Evolutionary conservation across 2,888 invertebrate species (phyloP).

Genomic region (Ophraella communa): DNA sequence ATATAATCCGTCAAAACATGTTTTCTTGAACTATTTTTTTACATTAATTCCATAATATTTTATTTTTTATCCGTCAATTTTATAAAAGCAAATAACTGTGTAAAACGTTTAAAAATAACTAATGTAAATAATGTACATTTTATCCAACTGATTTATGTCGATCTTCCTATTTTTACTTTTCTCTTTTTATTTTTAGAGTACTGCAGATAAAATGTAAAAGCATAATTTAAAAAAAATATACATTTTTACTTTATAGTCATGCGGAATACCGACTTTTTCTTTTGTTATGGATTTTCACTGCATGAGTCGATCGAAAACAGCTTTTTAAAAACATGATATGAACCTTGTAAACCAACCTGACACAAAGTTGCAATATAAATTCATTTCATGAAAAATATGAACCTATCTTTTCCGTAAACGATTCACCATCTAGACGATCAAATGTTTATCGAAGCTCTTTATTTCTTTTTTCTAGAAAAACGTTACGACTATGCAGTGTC

Average conservation of each 20-base stretch:
- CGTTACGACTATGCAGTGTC: not conserved
- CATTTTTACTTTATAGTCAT: not conserved
- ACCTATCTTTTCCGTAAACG: slow-evolving; percentile 20
- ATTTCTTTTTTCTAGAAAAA: slow-evolving; percentile 3
- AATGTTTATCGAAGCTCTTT: slow-evolving; percentile 18
- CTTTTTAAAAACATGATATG: slow-evolving; percentile 3
- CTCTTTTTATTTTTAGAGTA: too few species aligned
- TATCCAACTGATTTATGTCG: too few species aligned
- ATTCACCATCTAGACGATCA: slow-evolving; percentile 16
- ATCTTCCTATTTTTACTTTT: too few species aligned
- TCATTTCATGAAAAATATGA: slow-evolving; percentile 31
- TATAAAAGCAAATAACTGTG: too few species aligned
- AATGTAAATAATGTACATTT: too few species aligned
- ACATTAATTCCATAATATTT: too few species aligned
- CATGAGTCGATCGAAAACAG: slow-evolving; percentile 6
- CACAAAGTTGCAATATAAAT: slow-evolving; percentile 30
- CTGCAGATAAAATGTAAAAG: too few species aligned
- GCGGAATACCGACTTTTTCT: not conserved
- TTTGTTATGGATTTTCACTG: not conserved
- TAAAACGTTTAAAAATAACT: too few species aligned
- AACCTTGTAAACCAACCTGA: not conserved
- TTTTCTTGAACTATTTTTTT: too few species aligned
- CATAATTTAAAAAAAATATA: not conserved
- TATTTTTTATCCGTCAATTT: too few species aligned
- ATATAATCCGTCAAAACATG: too few species aligned